phyloP scores from a whole-genome alignment of 2,888 invertebrate species.

The Heliconius hortense region DNA sequence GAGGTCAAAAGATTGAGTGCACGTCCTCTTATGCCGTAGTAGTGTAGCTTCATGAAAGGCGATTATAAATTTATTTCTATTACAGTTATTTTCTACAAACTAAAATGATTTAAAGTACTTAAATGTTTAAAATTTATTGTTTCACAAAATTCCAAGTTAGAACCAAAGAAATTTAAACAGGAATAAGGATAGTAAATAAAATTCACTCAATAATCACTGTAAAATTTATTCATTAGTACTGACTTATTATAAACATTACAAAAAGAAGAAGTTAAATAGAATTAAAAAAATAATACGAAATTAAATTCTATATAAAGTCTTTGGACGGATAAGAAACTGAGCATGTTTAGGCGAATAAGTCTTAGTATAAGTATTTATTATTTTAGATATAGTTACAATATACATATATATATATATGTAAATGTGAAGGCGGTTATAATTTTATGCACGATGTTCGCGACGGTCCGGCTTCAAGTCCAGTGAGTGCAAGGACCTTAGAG shows the following conservation, averaged over 20 bases:
- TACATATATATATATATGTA: slow-evolving; percentile 5
- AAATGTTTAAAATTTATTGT: too few species aligned
- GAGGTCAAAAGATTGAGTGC: too few species aligned
- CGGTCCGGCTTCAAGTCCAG: slow-evolving; percentile 79
- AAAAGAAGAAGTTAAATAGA: slow-evolving; percentile 52
- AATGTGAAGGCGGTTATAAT: slow-evolving; percentile 38
- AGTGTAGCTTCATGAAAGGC: too few species aligned
- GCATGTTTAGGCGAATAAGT: slow-evolving; percentile 60
- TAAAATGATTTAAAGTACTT: too few species aligned
- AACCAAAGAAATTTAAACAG: background rate
- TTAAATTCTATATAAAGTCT: slow-evolving; percentile 41
- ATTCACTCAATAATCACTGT: slow-evolving; percentile 55
- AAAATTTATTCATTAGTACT: slow-evolving; percentile 69
- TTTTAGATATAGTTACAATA: slow-evolving; percentile 7
- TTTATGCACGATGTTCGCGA: slow-evolving; percentile 68
- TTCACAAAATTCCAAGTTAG: too few species aligned
- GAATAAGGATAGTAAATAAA: slow-evolving; percentile 44
- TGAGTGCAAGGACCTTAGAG: slow-evolving; percentile 85
- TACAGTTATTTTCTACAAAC: too few species aligned
- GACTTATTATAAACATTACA: slow-evolving; percentile 59
- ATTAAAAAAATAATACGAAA: slow-evolving; percentile 43
- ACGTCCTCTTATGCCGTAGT: too few species aligned
- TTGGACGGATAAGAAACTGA: slow-evolving; percentile 60
- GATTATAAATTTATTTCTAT: too few species aligned
- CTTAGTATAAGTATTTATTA: slow-evolving; percentile 29